phyloP scores from a whole-genome alignment of 2,888 invertebrate species.

The Tetrapedia diversipes region DNA sequence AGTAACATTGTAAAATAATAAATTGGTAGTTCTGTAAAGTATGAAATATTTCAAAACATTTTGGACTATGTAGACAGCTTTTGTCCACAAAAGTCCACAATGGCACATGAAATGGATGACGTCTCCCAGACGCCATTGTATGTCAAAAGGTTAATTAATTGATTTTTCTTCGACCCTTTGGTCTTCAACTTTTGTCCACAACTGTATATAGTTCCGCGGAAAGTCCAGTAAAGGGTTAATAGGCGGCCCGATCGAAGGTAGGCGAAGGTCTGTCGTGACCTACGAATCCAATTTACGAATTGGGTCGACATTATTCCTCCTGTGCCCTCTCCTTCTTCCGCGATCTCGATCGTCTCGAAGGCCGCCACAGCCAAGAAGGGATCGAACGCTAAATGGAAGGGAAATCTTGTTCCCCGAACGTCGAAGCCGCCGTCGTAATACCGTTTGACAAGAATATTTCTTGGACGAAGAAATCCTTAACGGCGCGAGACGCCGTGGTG shows the following conservation, averaged over 20 bases:
- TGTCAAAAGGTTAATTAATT: too few relatives aligned
- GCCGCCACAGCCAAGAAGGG: not conserved
- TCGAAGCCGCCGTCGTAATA: constrained; percentile 10
- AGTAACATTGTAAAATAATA: too few relatives aligned
- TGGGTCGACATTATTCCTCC: constrained; percentile 68
- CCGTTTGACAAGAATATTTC: not conserved
- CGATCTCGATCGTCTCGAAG: constrained; percentile 9
- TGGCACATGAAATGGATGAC: too few relatives aligned
- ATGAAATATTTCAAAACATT: too few relatives aligned
- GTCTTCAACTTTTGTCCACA: too few relatives aligned
- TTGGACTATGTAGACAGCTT: too few relatives aligned
- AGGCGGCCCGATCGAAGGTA: not conserved
- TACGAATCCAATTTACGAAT: constrained; percentile 75
- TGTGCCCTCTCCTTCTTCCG: constrained; percentile 8
- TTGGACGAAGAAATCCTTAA: not conserved
- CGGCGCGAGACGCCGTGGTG: not conserved
- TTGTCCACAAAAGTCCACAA: too few relatives aligned
- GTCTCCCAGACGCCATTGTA: too few relatives aligned
- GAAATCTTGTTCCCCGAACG: constrained; percentile 19
- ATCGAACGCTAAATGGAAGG: constrained; percentile 21
- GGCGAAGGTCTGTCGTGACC: constrained; percentile 18
- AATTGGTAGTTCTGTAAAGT: too few relatives aligned
- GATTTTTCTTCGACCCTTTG: too few relatives aligned
- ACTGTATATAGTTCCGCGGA: too few relatives aligned
- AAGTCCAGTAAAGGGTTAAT: constrained; percentile 1